Evolutionary conservation across 2,888 invertebrate genomes (phyloP).

Genomic region (Gortyna flavago): DNA sequence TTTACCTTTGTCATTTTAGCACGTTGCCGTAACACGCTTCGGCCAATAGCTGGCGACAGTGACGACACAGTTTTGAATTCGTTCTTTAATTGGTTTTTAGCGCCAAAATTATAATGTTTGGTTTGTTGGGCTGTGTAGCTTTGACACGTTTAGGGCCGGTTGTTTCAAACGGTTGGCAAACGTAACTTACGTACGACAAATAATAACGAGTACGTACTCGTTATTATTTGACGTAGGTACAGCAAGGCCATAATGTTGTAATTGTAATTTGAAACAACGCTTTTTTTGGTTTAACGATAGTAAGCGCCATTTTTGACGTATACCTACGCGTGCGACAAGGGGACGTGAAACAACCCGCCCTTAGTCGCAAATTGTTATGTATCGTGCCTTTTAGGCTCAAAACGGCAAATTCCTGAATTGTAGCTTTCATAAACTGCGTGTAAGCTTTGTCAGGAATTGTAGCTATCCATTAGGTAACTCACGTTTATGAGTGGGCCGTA

Average conservation of each 20-base stretch:
- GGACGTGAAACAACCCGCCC: neutral
- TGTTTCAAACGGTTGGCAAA: neutral
- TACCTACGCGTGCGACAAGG: neutral
- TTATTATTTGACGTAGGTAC: too few species aligned
- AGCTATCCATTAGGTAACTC: neutral
- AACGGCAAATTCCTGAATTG: neutral
- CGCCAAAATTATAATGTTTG: constrained; percentile 18
- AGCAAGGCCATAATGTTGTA: neutral
- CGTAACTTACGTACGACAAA: neutral
- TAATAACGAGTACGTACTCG: too few species aligned
- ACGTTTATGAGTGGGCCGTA: neutral
- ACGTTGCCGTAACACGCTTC: constrained; percentile 17
- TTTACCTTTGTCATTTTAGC: constrained; percentile 27
- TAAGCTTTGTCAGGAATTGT: constrained; percentile 3
- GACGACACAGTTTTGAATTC: constrained; percentile 3
- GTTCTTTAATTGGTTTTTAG: neutral
- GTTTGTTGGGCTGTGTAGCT: neutral
- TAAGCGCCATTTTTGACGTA: neutral
- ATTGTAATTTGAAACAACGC: neutral
- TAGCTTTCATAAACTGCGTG: neutral
- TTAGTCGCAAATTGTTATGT: neutral
- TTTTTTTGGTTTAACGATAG: neutral
- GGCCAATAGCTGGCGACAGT: constrained; percentile 1
- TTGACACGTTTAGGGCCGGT: neutral
- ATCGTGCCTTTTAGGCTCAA: neutral